Percentiles rank a stretch among this genome's conserved stretches.
These are phyloP conservation scores for Achatina immaculata DNA, from an alignment of 1,140 invertebrate species.

Conservation along the genomic window DNA sequence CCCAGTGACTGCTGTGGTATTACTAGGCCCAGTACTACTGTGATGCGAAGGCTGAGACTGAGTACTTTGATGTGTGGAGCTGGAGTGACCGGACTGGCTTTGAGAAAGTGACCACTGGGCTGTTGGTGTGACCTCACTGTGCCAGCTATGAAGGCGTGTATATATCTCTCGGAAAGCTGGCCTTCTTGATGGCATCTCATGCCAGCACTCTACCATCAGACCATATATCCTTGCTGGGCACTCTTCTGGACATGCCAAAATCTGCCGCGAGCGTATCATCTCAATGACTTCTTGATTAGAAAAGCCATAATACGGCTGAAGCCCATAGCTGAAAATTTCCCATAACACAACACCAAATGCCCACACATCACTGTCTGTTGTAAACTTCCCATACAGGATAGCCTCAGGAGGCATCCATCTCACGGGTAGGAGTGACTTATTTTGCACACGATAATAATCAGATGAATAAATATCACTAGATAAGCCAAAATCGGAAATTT, in stretches of 20 bases:
- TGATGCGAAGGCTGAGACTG: slow-evolving; percentile 73
- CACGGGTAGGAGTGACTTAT: slow-evolving; percentile 74
- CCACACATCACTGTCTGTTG: slow-evolving; percentile 98
- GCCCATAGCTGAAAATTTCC: slow-evolving; percentile 97
- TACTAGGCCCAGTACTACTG: slow-evolving; percentile 75
- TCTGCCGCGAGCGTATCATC: slow-evolving; percentile 92
- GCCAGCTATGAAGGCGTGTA: slow-evolving; percentile 81
- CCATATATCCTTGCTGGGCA: slow-evolving; percentile 92
- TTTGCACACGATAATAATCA: slow-evolving; percentile 79
- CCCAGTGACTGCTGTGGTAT: slow-evolving; percentile 74
- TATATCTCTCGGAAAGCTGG: slow-evolving; percentile 85
- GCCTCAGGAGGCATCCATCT: slow-evolving; percentile 96
- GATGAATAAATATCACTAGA: slow-evolving; percentile 91
- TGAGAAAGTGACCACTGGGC: slow-evolving; percentile 63
- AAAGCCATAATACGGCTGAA: slow-evolving; percentile 94
- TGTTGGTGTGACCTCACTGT: slow-evolving; percentile 59
- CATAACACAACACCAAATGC: slow-evolving; percentile 96
- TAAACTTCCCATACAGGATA: slow-evolving; percentile 95
- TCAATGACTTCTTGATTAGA: slow-evolving; percentile 98
- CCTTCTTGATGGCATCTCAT: slow-evolving; percentile 88
- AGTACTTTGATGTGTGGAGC: slow-evolving; percentile 69
- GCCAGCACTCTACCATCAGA: slow-evolving; percentile 98
- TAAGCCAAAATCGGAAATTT: slow-evolving; percentile 95
- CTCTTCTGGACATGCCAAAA: slow-evolving; percentile 90
- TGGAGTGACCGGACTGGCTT: slow-evolving; percentile 66